Conservation (phyloP, 2,113 vertebrate species). For the Dicerorhinus sumatrensis region DNA sequence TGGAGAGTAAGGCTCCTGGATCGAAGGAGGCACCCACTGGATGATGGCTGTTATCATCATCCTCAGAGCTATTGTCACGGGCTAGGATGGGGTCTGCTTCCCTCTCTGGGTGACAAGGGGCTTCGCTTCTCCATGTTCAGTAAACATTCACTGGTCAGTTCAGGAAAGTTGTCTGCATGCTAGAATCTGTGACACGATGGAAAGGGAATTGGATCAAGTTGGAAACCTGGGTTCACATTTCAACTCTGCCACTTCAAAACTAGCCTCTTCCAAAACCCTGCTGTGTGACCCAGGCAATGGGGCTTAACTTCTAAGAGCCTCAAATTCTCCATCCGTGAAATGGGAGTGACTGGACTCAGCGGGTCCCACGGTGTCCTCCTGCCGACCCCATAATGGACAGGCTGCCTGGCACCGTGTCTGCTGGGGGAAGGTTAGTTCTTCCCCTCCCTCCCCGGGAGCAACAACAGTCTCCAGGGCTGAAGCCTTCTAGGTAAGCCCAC, state of each 20-base stretch:
- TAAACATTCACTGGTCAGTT: not conserved
- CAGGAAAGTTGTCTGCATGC: not conserved
- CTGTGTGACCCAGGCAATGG: not conserved
- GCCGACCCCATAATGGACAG: accelerated
- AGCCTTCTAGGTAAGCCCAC: accelerated
- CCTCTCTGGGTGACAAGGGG: not conserved
- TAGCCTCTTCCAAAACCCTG: not conserved
- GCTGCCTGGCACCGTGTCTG: accelerated
- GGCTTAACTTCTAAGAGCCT: not conserved
- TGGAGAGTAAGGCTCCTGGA: no score
- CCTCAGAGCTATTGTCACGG: not conserved
- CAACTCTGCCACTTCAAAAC: not conserved
- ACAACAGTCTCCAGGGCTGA: not conserved
- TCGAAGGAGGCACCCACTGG: not conserved
- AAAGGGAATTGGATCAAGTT: not conserved
- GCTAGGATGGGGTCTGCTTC: not conserved
- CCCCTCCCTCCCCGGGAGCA: not conserved
- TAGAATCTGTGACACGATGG: not conserved
- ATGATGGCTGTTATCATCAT: not conserved
- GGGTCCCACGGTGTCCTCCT: not conserved
- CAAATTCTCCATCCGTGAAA: not conserved
- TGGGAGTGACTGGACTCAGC: not conserved
- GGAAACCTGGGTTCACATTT: not conserved
- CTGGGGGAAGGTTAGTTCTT: accelerated
- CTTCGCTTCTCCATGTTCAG: not conserved